phyloP scores from a whole-genome alignment of 2,888 invertebrate species.

The Lasioglossum vierecki region DNA sequence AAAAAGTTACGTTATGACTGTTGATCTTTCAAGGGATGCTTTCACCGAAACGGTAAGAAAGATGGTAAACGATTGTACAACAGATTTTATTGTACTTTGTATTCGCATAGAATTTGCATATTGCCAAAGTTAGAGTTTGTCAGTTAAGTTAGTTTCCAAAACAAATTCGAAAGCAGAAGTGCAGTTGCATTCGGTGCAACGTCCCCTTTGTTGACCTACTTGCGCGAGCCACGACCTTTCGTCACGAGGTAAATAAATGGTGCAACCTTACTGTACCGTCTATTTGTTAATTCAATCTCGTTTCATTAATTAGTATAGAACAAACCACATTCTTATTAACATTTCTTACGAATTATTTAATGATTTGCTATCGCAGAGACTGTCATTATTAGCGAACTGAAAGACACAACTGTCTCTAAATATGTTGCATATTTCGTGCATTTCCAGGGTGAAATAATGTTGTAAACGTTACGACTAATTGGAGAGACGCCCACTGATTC shows the following conservation, averaged over 20 bases:
- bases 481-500: constrained; percentile 9
- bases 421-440: background rate
- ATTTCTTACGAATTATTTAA: background rate
- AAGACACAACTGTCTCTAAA: background rate
- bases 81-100: background rate
- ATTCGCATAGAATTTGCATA: background rate
- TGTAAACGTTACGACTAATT: constrained; percentile 8
- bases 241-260: constrained; percentile 1
- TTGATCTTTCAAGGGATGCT: background rate
- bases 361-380: background rate
- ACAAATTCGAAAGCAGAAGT: background rate
- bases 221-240: background rate
- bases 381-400: background rate
- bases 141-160: background rate
- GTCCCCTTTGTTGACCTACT: constrained; percentile 1
- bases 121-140: background rate
- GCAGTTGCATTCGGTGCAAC: background rate
- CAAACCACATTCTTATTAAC: background rate
- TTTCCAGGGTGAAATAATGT: background rate
- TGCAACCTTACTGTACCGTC: background rate
- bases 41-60: background rate
- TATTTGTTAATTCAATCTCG: background rate
- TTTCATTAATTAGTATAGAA: background rate
- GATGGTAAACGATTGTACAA: background rate
- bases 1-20: too few species aligned